Evolutionary conservation across 2,113 vertebrate species (phyloP), one percentile per base, ranked within the genome.

Genomic region (Poeciliopsis occidentalis): DNA sequence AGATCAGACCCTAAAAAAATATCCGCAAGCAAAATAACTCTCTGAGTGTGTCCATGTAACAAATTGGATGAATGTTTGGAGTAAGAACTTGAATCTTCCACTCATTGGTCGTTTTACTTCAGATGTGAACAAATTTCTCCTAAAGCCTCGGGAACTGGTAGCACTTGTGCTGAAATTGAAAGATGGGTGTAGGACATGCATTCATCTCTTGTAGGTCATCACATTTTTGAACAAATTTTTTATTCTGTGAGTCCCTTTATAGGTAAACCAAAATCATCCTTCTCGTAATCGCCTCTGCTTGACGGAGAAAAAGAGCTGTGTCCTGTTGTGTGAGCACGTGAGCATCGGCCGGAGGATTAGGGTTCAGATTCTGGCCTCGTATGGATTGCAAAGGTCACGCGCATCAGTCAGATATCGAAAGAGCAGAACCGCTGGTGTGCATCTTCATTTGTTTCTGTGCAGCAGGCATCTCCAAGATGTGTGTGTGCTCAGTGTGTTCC

Each of bases 381-480:
- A 77, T 78, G 70, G 71, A 60, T 83, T 79, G 78, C 24, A 90
- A 91, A 89, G 89, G 87, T 88, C 86, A 86, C 77, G 62, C 64
- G 44, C 75, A 73, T 87, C 80, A 37, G 57, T 80, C 41, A 72
- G 63, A 73, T 75, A 76, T 65, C 65, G 63, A 79, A 69, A 31
- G 13, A 79, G 32, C n/a, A 31, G 61, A 73, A 66, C 37, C 29
- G 47, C 67, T n/a, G 11, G 24, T 57, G 63, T 74, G 13, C 67
- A 57, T 64, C 30, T 39, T 54, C 30, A 15, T 71, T 26, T 64
- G n/a, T 84, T 26, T 75, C 24, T 81, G 37, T 64, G 64, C 67
- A 70, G 64, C 1, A 5, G 27, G 57, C 60, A 71, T n/a, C 65
- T 60, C 26, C 65, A 41, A 68, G 64, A 27, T 44, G 47, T 31